A percentile compares a stretch with the other conserved stretches of the same genome.
These are phyloP conservation scores for Takifugu rubripes DNA, from an alignment of 2,797 vertebrate genomes.

Conservation along the genomic window DNA sequence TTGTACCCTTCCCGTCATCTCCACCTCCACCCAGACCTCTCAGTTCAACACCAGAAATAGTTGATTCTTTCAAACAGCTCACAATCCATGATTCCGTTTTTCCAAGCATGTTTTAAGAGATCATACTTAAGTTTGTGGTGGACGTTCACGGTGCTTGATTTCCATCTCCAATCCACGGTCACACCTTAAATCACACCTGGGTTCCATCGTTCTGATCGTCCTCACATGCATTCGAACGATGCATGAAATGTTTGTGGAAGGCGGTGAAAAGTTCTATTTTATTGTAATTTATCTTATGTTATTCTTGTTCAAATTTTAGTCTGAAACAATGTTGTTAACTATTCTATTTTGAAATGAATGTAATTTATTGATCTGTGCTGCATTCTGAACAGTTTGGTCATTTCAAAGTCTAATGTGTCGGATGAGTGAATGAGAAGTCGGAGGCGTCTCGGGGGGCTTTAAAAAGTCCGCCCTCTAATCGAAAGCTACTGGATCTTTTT, in stretches of 20 bases:
- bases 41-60: slow-evolving; percentile 3
- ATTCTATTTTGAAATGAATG: slow-evolving; percentile 82
- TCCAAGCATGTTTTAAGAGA: slow-evolving; percentile 28
- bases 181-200: slow-evolving; percentile 20
- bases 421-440: slow-evolving; percentile 58
- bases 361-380: slow-evolving; percentile 82
- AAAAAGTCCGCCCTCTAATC: slow-evolving; percentile 30
- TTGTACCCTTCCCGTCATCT: slow-evolving; percentile 23
- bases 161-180: slow-evolving; percentile 76
- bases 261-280: slow-evolving; percentile 60
- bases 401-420: slow-evolving; percentile 56
- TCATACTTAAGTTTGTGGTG: slow-evolving; percentile 26
- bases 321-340: slow-evolving; percentile 75
- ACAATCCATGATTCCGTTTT: slow-evolving; percentile 18
- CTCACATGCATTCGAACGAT: slow-evolving; percentile 54
- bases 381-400: slow-evolving; percentile 57
- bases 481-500: slow-evolving; percentile 58
- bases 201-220: slow-evolving; percentile 41
- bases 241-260: slow-evolving; percentile 67
- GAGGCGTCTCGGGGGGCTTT: slow-evolving; percentile 33
- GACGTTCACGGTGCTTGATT: slow-evolving; percentile 74
- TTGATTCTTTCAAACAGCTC: slow-evolving; percentile 25
- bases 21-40: slow-evolving; percentile 38
- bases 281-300: slow-evolving; percentile 72
- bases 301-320: slow-evolving; percentile 71